Evolutionary conservation across 2,797 vertebrate species (phyloP).

Genomic region (Chromobotia macracanthus): DNA sequence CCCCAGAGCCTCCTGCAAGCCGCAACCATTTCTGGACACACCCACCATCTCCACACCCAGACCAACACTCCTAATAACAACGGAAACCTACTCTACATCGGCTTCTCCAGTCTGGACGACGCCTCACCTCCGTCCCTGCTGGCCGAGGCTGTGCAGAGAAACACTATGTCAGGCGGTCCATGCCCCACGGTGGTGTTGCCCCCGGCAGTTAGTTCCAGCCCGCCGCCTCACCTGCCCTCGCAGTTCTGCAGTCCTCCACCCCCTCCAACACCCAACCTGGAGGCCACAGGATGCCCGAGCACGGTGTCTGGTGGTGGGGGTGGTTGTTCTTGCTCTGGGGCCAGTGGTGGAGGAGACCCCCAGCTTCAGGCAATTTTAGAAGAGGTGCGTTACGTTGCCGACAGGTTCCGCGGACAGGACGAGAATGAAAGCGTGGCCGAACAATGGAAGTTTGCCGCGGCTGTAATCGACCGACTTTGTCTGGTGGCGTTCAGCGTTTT

Average conservation of each 20-base stretch:
- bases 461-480: constrained; percentile 83
- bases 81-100: constrained; percentile 79
- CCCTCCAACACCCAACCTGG: constrained; percentile 69
- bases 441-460: constrained; percentile 86
- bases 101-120: constrained; percentile 79
- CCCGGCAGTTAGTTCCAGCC: constrained; percentile 61
- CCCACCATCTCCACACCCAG: constrained; percentile 71
- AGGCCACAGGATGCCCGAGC: constrained; percentile 75
- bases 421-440: constrained; percentile 69
- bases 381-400: constrained; percentile 81
- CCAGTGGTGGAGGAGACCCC: constrained; percentile 71
- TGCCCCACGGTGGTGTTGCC: constrained; percentile 64
- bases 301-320: constrained; percentile 75
- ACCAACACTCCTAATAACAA: constrained; percentile 75
- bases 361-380: constrained; percentile 81
- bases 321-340: constrained; percentile 66
- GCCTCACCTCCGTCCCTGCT: constrained; percentile 65
- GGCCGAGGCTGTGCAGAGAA: constrained; percentile 71
- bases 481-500: constrained; percentile 83
- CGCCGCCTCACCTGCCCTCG: constrained; percentile 75
- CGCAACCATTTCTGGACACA: constrained; percentile 62
- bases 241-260: constrained; percentile 77
- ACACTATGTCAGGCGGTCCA: constrained; percentile 61
- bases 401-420: constrained; percentile 80
- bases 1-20: constrained; percentile 76